Conservation (phyloP, 2,113 vertebrate genomes). For the Sterna hirundo region DNA sequence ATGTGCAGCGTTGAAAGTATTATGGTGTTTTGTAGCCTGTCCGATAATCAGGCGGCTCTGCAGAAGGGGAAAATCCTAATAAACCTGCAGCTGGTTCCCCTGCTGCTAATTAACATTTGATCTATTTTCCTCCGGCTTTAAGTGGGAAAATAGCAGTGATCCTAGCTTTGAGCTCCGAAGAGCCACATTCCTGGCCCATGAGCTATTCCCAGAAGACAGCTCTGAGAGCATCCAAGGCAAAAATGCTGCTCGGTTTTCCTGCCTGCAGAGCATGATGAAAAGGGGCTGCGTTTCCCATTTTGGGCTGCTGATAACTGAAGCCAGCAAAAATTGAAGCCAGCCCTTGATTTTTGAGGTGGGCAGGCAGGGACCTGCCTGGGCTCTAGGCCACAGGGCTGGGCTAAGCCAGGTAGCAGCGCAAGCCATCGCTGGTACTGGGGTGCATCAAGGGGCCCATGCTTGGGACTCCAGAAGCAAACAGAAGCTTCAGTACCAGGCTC, state of each 20-base stretch:
- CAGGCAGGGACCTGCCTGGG: neutral
- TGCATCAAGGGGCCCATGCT: rapidly evolving
- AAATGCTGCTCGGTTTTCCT: neutral
- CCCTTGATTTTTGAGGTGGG: neutral
- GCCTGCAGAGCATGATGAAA: neutral
- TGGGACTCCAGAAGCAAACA: neutral
- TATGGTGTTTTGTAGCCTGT: neutral
- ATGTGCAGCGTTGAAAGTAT: neutral
- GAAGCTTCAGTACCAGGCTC: neutral
- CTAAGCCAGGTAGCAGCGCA: neutral
- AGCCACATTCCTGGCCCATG: slow-evolving; percentile 39
- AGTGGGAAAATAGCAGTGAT: neutral
- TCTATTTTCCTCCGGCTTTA: neutral
- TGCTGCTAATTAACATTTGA: slow-evolving; percentile 25
- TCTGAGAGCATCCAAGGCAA: slow-evolving; percentile 21
- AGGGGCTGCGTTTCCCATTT: neutral
- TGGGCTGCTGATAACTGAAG: neutral
- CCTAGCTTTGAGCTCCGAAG: neutral
- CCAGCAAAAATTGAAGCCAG: neutral
- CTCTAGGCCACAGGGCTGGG: neutral
- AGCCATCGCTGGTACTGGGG: neutral
- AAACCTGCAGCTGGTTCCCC: slow-evolving; percentile 6
- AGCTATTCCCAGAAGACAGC: slow-evolving; percentile 13
- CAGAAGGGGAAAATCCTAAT: neutral
- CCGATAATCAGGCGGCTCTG: neutral